Percentiles rank a stretch among this genome's conserved stretches.
phyloP scores from a whole-genome alignment of 2,797 vertebrate genomes.

The Tapera naevia region DNA sequence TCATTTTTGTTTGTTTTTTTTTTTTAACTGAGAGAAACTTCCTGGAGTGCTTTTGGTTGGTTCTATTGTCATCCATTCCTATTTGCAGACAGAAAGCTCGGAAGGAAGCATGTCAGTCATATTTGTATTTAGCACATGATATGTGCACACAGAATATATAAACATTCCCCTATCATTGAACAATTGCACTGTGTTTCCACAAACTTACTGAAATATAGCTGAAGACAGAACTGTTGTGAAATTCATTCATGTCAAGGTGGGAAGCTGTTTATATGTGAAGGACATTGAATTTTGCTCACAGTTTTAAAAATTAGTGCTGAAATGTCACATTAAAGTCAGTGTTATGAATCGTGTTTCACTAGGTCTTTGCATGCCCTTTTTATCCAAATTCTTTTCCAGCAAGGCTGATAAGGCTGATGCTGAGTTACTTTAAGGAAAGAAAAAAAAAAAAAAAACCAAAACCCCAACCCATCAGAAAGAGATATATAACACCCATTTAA shows the following conservation, averaged over 20 bases:
- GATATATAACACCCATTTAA: background rate
- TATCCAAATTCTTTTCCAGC: background rate
- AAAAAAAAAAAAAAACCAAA: too few relatives aligned
- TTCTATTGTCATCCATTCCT: background rate
- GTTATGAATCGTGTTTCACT: background rate
- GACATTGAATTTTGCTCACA: background rate
- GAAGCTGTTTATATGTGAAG: background rate
- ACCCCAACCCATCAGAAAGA: background rate
- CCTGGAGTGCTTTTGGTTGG: background rate
- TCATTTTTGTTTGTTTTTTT: background rate
- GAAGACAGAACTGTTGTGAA: background rate
- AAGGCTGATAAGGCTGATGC: background rate
- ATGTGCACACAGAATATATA: background rate
- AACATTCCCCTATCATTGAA: background rate
- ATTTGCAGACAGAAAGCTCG: background rate
- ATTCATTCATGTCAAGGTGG: background rate
- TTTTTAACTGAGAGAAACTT: background rate
- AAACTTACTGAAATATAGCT: background rate
- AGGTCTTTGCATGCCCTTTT: background rate
- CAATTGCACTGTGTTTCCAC: background rate
- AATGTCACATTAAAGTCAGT: background rate
- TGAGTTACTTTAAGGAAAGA: background rate
- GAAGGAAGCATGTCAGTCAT: background rate
- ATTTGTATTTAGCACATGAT: background rate
- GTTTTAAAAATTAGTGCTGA: background rate